Evolutionary conservation across 2,888 invertebrate species (phyloP).

Genomic region (Parthenolecanium corni): DNA sequence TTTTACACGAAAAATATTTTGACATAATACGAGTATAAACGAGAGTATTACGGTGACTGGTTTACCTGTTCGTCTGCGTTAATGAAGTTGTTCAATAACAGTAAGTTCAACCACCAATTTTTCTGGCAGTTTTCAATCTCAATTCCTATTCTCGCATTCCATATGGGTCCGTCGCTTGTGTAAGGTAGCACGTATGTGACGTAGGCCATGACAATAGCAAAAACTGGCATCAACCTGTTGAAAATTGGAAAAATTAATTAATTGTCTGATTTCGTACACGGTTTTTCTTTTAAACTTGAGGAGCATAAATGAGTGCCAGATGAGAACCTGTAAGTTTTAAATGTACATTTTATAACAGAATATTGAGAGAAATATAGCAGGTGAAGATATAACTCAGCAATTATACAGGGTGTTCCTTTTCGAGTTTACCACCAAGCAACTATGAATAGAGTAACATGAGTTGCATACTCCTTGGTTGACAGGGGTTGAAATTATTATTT

Average conservation of each 20-base stretch:
- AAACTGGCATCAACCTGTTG: constrained; percentile 29
- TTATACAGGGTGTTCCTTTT: too few species aligned
- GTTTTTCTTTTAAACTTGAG: too few species aligned
- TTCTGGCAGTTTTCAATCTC: constrained; percentile 30
- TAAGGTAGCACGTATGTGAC: constrained; percentile 29
- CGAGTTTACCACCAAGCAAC: too few species aligned
- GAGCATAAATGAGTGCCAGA: too few species aligned
- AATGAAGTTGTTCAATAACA: constrained; percentile 32
- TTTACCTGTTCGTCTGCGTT: constrained; percentile 31
- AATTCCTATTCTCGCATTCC: constrained; percentile 27
- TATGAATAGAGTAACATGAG: too few species aligned
- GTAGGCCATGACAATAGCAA: constrained; percentile 28
- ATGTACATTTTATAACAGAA: too few species aligned
- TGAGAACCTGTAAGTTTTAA: too few species aligned
- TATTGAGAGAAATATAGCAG: too few species aligned
- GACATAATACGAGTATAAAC: neutral
- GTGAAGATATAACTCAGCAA: too few species aligned
- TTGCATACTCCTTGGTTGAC: too few species aligned
- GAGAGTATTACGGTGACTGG: neutral
- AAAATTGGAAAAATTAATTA: too few species aligned
- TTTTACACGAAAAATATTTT: neutral
- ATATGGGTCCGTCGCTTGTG: constrained; percentile 30
- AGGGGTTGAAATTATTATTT: too few species aligned
- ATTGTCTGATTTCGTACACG: neutral
- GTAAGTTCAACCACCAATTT: constrained; percentile 32